Evolutionary conservation across 2,113 vertebrate species (phyloP).

Genomic region (Lucifuga dentata): DNA sequence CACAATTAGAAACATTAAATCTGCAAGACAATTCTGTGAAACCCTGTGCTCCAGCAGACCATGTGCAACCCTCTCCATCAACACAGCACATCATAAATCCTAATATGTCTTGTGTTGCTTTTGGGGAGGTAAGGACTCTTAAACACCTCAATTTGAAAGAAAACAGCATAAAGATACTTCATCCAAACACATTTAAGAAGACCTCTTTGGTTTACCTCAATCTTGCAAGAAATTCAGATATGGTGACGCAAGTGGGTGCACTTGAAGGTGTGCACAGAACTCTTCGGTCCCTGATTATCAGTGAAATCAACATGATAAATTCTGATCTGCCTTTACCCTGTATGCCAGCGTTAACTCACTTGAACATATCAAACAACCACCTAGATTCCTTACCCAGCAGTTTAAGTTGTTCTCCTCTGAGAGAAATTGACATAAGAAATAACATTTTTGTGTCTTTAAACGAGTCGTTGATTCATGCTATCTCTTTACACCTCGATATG

Average conservation of each 20-base stretch:
- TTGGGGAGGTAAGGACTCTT: conserved; percentile 68
- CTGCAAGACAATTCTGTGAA: conserved; percentile 80
- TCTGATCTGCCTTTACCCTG: conserved; percentile 74
- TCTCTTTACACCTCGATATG: conserved; percentile 61
- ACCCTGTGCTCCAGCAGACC: conserved; percentile 59
- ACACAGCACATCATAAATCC: neutral
- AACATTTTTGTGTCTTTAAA: conserved; percentile 75
- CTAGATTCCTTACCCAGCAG: conserved; percentile 70
- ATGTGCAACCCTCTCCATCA: neutral
- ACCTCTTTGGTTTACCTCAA: conserved; percentile 80
- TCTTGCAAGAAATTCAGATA: conserved; percentile 77
- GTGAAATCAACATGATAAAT: conserved; percentile 72
- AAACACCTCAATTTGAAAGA: conserved; percentile 80
- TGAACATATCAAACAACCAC: conserved; percentile 81
- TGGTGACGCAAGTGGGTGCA: conserved; percentile 63
- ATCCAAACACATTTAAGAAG: conserved; percentile 66
- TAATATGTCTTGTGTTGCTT: conserved; percentile 71
- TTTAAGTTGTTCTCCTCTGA: conserved; percentile 74
- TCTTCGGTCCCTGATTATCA: conserved; percentile 81
- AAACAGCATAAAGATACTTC: conserved; percentile 79
- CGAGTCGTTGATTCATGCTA: neutral
- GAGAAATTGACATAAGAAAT: conserved; percentile 74
- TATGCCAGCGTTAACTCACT: conserved; percentile 61
- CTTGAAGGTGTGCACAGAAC: conserved; percentile 75
- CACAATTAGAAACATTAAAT: conserved; percentile 78